These are phyloP conservation scores for Penaeus japonicus DNA, from an alignment of 1,140 invertebrate genomes.

Conservation along the genomic window DNA sequence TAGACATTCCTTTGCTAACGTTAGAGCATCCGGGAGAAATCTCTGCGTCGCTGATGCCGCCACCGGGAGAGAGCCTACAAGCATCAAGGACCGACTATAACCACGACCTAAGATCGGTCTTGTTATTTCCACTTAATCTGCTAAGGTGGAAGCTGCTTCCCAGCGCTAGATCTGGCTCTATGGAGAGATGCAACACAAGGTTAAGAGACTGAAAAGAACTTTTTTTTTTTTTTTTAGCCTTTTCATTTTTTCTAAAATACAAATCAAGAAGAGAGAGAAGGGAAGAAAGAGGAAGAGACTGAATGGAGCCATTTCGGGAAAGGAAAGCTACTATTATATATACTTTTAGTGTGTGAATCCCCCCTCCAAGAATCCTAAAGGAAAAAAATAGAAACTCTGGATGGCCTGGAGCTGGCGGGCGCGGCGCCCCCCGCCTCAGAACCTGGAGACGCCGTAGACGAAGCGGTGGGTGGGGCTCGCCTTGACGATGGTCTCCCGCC, in stretches of 20 bases:
- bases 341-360: no score
- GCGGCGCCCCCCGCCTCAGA: no score
- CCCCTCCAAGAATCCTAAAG: background rate
- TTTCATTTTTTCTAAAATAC: no score
- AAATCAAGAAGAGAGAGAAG: no score
- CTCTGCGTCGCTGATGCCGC: conserved; percentile 29
- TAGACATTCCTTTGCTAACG: background rate
- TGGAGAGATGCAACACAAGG: no score
- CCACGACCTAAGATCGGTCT: background rate
- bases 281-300: no score
- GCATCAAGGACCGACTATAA: conserved; percentile 23
- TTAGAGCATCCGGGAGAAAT: conserved; percentile 4
- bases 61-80: conserved; percentile 39
- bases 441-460: conserved; percentile 29
- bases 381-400: background rate
- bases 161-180: no score
- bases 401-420: background rate
- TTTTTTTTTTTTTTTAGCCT: no score
- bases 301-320: no score
- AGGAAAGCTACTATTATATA: no score
- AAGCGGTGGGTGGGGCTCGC: conserved; percentile 4
- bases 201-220: no score
- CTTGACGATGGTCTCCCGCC: conserved; percentile 18
- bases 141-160: no score
- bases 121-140: background rate